Conservation (phyloP, 2,888 invertebrate species). For the Lepidonotus clava region DNA sequence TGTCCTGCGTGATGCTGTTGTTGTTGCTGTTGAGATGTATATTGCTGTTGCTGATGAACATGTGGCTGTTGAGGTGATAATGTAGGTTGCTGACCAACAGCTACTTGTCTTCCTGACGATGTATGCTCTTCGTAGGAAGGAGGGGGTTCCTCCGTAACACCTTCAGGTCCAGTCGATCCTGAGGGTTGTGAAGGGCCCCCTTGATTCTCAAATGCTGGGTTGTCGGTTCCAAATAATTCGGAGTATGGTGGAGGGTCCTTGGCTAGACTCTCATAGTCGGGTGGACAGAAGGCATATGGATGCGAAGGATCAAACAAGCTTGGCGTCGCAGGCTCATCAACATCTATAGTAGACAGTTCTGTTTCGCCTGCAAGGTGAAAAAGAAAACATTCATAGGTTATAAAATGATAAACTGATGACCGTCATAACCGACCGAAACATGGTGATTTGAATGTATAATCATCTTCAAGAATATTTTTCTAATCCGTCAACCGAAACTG, state of each 20-base stretch:
- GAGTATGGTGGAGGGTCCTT: conserved; percentile 46
- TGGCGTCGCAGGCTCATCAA: not conserved
- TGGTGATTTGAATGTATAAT: too few species aligned
- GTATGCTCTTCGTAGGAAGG: too few species aligned
- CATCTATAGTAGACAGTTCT: not conserved
- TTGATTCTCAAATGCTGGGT: not conserved
- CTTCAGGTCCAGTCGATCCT: not conserved
- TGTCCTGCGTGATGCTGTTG: not conserved
- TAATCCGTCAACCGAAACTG: too few species aligned
- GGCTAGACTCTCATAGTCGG: conserved; percentile 46
- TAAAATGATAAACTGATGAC: too few species aligned
- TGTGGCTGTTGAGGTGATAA: too few species aligned
- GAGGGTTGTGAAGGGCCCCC: not conserved
- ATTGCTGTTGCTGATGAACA: not conserved
- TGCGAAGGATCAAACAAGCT: conserved; percentile 24
- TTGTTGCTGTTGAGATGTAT: not conserved
- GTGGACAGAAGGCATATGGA: conserved; percentile 52
- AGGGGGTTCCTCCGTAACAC: not conserved
- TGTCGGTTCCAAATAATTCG: conserved; percentile 10
- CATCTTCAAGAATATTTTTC: too few species aligned
- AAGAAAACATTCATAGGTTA: not conserved
- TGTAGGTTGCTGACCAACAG: too few species aligned
- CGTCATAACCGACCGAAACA: too few species aligned
- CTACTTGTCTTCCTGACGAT: too few species aligned
- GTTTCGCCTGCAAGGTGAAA: not conserved